Evolutionary conservation across 2,113 vertebrate genomes (phyloP).

Genomic region (Hippocampus abdominalis): DNA sequence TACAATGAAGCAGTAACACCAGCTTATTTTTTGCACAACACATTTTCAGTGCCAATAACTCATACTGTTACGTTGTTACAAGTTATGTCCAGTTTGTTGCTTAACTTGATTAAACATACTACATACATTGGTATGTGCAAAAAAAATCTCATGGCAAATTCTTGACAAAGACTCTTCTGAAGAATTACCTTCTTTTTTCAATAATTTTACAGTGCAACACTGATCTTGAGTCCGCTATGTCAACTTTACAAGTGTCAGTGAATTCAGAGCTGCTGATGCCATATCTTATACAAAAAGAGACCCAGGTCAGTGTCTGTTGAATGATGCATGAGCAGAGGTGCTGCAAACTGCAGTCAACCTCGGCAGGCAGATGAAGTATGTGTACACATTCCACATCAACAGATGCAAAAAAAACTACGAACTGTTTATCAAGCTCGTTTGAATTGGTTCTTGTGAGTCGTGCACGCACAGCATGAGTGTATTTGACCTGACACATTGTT

Average conservation of each 20-base stretch:
- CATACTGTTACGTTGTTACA: too few relatives aligned
- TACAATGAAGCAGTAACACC: too few relatives aligned
- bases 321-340: constrained; percentile 51
- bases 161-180: too few relatives aligned
- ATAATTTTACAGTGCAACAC: constrained; percentile 3
- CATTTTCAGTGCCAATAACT: too few relatives aligned
- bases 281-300: constrained; percentile 27
- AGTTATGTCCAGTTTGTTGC: too few relatives aligned
- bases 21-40: too few relatives aligned
- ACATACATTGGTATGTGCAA: too few relatives aligned
- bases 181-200: too few relatives aligned
- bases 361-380: constrained; percentile 27
- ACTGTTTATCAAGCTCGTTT: background rate
- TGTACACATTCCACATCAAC: background rate
- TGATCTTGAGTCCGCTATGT: constrained; percentile 37
- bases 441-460: background rate
- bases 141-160: too few relatives aligned
- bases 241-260: constrained; percentile 31
- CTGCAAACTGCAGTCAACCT: constrained; percentile 43
- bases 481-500: background rate
- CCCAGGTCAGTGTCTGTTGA: constrained; percentile 45
- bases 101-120: too few relatives aligned
- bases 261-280: constrained; percentile 41
- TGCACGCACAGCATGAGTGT: background rate
- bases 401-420: background rate